Conservation (phyloP, 1,140 invertebrate species). For the Tetramorium parvispinum region DNA sequence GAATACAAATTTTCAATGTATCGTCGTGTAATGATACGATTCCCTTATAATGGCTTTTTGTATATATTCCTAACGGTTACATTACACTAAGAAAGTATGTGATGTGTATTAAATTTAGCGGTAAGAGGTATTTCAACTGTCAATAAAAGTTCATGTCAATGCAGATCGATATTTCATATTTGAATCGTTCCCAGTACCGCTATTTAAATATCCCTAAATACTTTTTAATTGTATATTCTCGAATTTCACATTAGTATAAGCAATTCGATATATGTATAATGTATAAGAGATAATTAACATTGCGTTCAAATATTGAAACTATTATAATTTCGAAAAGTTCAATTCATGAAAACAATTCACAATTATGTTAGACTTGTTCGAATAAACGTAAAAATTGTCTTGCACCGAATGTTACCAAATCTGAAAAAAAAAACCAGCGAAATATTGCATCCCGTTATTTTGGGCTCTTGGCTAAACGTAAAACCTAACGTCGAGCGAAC, state of each 20-base stretch:
- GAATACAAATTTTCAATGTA: slow-evolving; percentile 78
- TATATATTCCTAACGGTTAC: slow-evolving; percentile 83
- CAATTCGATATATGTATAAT: neutral
- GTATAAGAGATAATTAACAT: neutral
- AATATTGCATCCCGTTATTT: neutral
- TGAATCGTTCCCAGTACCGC: neutral
- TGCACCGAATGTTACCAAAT: neutral
- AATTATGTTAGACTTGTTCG: neutral
- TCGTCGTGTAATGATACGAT: slow-evolving; percentile 78
- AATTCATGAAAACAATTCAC: neutral
- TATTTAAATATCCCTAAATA: neutral
- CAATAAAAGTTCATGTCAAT: slow-evolving; percentile 78
- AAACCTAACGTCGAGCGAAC: slow-evolving; percentile 27
- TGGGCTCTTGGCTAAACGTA: neutral
- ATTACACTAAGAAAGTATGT: slow-evolving; percentile 81
- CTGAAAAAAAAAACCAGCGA: neutral
- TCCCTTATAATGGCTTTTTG: slow-evolving; percentile 83
- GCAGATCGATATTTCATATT: neutral
- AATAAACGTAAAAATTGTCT: neutral
- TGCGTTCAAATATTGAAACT: too few relatives aligned
- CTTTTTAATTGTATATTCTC: neutral
- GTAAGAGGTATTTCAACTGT: slow-evolving; percentile 80
- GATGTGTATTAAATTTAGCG: slow-evolving; percentile 84
- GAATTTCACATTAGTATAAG: neutral
- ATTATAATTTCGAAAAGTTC: neutral